A percentile compares a stretch with the other conserved stretches of the same genome.
These are phyloP conservation scores for Danionella cerebrum DNA, from an alignment of 2,113 vertebrate species.

Conservation along the genomic window DNA sequence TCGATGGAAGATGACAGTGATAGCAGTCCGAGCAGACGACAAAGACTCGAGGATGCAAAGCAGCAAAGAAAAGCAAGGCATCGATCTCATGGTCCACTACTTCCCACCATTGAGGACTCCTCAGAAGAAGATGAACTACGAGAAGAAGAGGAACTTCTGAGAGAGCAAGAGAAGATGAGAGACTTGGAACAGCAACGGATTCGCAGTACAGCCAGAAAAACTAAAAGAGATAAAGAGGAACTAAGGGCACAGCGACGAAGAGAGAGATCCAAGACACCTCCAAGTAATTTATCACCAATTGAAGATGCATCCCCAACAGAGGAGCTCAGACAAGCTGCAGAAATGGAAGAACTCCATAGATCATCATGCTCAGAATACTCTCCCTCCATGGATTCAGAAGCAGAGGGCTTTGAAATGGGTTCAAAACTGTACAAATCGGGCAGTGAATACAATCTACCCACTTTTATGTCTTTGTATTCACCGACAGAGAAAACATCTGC, in stretches of 20 bases:
- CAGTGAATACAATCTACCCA: conserved; percentile 93
- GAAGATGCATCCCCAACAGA: conserved; percentile 96
- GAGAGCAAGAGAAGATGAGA: conserved; percentile 97
- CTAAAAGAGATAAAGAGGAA: conserved; percentile 94
- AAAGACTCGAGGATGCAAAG: conserved; percentile 90
- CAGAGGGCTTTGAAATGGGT: conserved; percentile 82
- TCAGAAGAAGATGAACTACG: conserved; percentile 95
- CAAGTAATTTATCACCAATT: conserved; percentile 95
- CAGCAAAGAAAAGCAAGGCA: conserved; percentile 96
- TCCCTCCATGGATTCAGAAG: conserved; percentile 93
- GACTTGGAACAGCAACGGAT: conserved; percentile 96
- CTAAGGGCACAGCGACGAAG: conserved; percentile 90
- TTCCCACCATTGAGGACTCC: conserved; percentile 96
- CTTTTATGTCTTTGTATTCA: conserved; percentile 95
- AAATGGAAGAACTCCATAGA: conserved; percentile 97
- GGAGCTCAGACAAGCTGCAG: conserved; percentile 89
- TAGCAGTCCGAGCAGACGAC: conserved; percentile 92
- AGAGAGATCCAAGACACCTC: conserved; percentile 94
- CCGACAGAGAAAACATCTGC: conserved; percentile 77
- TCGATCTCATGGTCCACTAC: conserved; percentile 87
- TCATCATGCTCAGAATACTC: conserved; percentile 97
- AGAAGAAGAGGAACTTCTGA: conserved; percentile 92
- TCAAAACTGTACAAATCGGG: conserved; percentile 90
- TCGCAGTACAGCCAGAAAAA: conserved; percentile 91
- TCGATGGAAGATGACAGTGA: conserved; percentile 97